Base-by-base conservation (phyloP, 2,113 vertebrate species). In the Phalacrocorax aristotelis region DNA sequence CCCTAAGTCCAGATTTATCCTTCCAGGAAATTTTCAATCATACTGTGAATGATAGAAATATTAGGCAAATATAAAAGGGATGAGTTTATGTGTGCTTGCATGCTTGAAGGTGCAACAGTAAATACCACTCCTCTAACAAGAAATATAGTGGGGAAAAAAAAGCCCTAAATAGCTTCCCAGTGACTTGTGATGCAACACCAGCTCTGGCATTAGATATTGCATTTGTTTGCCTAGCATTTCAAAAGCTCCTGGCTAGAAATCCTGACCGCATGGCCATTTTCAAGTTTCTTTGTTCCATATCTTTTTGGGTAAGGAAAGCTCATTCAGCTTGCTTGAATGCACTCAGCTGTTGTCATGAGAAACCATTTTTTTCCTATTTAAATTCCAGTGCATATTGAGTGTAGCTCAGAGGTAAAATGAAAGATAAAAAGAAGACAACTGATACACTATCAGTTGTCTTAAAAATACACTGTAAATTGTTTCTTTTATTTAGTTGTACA, bases 21-120 rank as follows among this genome's bases (percentile, higher is more conserved):
- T 95, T 95, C 91, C 94, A 91, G 91, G 89, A 95, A 97, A 94
- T 89, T 95, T 97, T 97, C 93, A 95, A 91, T 95, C 93, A 89
- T 51, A 42, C 25, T 57, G 17, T 69, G 66, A 96, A 62, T 42
- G 81, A 91, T 36, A 92, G 72, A 78, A 92, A 36, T 76, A 71
- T 62, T 74, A 85, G 20, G 42, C 61, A 75, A 54, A 82, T 30
- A 48, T 69, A 88, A 87, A 83, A 18, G 42, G 40, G 26, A 42
- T 78, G 62, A 84, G 30, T 65, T 83, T 83, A 18, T 74, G 20
- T 82, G 44, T 51, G 29, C 26, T 78, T 82, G 51, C 48, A 61
- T 49, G 52, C 66, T 57, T 42, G 23, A 93, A 87, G 69, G 62
- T 93, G 54, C 48, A 76, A 57, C 34, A 72, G 74, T 48, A 82